Base-by-base conservation (phyloP, 2,113 vertebrate species). In the Myiozetetes cayanensis region DNA sequence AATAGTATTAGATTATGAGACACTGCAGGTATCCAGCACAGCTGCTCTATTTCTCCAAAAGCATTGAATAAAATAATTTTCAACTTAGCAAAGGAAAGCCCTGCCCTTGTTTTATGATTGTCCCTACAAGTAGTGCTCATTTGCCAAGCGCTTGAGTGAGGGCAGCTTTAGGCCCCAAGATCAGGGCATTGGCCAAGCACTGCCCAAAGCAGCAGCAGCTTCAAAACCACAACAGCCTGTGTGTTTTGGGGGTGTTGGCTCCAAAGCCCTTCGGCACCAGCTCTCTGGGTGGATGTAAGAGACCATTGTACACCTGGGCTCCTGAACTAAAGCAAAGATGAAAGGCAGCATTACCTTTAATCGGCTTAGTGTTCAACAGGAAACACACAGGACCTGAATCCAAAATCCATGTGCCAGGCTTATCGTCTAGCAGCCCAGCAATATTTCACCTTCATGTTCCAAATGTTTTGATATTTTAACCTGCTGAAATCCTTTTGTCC, bases 91-190 rank as follows among this genome's bases (percentile, higher is more conserved):
- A 41, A 80, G 12, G 43, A 65, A 66, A 95, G 49, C 41, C 35
- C 53, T 66, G 30, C 41, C 55, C 44, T n/a, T 12, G 12, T 30
- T 44, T 24, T 20, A 18, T 11, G 37, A 9, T 8, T 33, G 52
- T 3, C 5, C 33, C 4, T 3, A 14, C 33, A 6, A 31, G 30
- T 1, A 33, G 16, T 5, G 49, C 50, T 33, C 5, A 2, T 62
- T 52, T 53, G 33, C 47, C 16, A 23, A 43, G 41, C 4, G 15
- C 39, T 56, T 17, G 16, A 59, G 59, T 14, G 12, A 56, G 63
- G 4, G 15, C 50, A 87, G 22, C 59, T 68, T 27, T 6, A 59
- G 71, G 24, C 43, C 67, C 37, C 55, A 8, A 10, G 28, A 12
- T 4, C 52, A 37, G 52, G 12, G n/a, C 30, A 37, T 10, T 2